Evolutionary conservation across 1,140 invertebrate genomes (phyloP).

Genomic region (Goniozus legneri): DNA sequence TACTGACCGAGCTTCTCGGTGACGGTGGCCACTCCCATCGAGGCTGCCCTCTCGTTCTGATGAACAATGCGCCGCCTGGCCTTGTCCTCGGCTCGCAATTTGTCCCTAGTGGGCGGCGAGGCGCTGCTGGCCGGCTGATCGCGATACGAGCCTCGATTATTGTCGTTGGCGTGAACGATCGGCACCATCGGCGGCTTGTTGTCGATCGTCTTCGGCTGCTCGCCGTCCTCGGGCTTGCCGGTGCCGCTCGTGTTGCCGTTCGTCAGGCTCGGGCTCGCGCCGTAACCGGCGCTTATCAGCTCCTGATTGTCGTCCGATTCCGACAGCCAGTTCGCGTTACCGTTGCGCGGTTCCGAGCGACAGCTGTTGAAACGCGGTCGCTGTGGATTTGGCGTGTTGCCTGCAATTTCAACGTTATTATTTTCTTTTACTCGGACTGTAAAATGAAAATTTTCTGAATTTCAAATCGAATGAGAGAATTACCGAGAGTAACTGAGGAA

Average conservation of each 20-base stretch:
- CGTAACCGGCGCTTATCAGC: too few species aligned
- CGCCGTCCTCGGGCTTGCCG: constrained; percentile 11
- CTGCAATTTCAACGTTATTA: constrained; percentile 19
- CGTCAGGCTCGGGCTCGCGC: too few species aligned
- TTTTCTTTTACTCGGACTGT: too few species aligned
- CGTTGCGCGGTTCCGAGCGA: constrained; percentile 46
- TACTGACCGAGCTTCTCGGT: constrained; percentile 44
- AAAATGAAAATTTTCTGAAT: too few species aligned
- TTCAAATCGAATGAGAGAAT: constrained; percentile 3
- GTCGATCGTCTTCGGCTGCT: constrained; percentile 10
- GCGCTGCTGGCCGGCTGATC: constrained; percentile 68
- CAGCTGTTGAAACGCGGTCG: constrained; percentile 56
- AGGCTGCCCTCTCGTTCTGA: constrained; percentile 31
- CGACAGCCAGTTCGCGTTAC: constrained; percentile 31
- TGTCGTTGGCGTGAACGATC: constrained; percentile 12
- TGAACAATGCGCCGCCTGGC: constrained; percentile 53
- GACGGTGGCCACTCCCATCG: constrained; percentile 19
- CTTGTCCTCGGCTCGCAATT: constrained; percentile 69
- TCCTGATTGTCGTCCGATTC: too few species aligned
- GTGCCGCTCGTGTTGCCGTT: neutral
- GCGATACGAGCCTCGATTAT: constrained; percentile 47
- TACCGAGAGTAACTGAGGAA: constrained; percentile 9
- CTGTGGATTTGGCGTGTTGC: constrained; percentile 50
- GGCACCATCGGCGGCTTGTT: constrained; percentile 43
- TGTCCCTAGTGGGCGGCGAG: constrained; percentile 70